phyloP scores from a whole-genome alignment of 2,888 invertebrate genomes.

The Ophioninae sp. region DNA sequence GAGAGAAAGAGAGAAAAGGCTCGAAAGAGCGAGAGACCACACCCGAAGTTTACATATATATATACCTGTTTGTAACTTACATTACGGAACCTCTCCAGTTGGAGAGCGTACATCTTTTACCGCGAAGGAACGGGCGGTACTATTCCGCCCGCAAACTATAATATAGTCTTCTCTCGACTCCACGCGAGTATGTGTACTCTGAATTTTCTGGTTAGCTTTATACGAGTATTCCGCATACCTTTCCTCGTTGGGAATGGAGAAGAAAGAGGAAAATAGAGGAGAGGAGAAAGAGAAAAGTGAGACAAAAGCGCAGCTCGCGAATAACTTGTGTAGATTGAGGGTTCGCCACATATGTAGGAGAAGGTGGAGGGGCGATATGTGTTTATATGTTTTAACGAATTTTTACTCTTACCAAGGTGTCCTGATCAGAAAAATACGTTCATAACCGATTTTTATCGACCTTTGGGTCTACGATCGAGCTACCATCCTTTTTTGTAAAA shows the following conservation, averaged over 20 bases:
- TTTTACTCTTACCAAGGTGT: too few relatives aligned
- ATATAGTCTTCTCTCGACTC: constrained; percentile 1
- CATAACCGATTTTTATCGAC: too few relatives aligned
- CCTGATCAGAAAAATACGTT: too few relatives aligned
- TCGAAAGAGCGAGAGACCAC: constrained; percentile 66
- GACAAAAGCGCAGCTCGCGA: constrained; percentile 31
- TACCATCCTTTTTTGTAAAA: too few relatives aligned
- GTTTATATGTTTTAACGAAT: too few relatives aligned
- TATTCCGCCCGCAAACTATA: constrained; percentile 43
- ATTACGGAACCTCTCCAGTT: constrained; percentile 41
- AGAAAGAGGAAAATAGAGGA: neutral
- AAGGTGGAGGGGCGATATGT: too few relatives aligned
- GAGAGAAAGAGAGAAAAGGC: constrained; percentile 5
- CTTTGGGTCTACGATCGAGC: too few relatives aligned
- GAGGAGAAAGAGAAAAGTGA: constrained; percentile 4
- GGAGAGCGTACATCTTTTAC: constrained; percentile 46
- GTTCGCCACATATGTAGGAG: constrained; percentile 16
- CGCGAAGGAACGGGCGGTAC: constrained; percentile 26
- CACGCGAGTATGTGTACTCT: constrained; percentile 20
- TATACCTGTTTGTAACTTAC: constrained; percentile 42
- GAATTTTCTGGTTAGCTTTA: constrained; percentile 33
- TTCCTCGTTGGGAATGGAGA: neutral
- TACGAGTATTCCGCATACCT: constrained; percentile 11
- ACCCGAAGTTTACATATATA: constrained; percentile 63
- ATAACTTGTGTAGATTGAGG: constrained; percentile 55